Evolutionary conservation across 1,140 invertebrate species (phyloP).

Genomic region (Brachionus manjavacas): DNA sequence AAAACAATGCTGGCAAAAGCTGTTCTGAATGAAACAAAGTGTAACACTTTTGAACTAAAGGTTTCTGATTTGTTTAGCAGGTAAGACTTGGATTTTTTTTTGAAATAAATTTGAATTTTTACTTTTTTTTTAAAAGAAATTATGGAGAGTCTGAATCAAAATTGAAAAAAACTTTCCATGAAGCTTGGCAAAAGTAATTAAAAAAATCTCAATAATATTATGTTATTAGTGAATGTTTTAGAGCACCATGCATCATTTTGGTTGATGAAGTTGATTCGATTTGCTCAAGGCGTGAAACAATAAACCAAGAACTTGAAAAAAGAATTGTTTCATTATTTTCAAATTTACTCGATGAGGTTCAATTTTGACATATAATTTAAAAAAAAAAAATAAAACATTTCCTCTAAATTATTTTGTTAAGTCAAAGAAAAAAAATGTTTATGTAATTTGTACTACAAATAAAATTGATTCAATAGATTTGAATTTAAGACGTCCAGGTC

Average conservation of each 20-base stretch:
- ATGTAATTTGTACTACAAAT: slow-evolving; percentile 91
- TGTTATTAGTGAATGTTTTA: neutral
- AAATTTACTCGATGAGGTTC: slow-evolving; percentile 73
- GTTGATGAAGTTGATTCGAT: slow-evolving; percentile 90
- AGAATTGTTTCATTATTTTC: slow-evolving; percentile 88
- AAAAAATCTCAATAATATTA: neutral
- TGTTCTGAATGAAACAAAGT: slow-evolving; percentile 96
- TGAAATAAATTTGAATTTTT: neutral
- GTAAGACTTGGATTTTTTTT: neutral
- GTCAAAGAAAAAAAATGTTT: neutral
- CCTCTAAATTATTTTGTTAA: slow-evolving; percentile 60
- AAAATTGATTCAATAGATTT: slow-evolving; percentile 86
- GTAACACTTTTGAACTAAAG: slow-evolving; percentile 76
- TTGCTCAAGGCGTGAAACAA: slow-evolving; percentile 69
- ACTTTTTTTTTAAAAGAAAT: neutral
- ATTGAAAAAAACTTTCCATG: slow-evolving; percentile 32
- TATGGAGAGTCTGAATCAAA: slow-evolving; percentile 11
- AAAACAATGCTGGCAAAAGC: slow-evolving; percentile 93
- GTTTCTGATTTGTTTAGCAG: slow-evolving; percentile 22
- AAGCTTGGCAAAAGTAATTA: slow-evolving; percentile 29
- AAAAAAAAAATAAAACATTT: too few relatives aligned
- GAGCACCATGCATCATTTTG: slow-evolving; percentile 77
- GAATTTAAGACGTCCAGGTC: slow-evolving; percentile 78
- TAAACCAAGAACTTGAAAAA: slow-evolving; percentile 87
- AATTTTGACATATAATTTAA: neutral